Conservation (phyloP, 2,888 invertebrate genomes). For the Chrysolina haemoptera region DNA sequence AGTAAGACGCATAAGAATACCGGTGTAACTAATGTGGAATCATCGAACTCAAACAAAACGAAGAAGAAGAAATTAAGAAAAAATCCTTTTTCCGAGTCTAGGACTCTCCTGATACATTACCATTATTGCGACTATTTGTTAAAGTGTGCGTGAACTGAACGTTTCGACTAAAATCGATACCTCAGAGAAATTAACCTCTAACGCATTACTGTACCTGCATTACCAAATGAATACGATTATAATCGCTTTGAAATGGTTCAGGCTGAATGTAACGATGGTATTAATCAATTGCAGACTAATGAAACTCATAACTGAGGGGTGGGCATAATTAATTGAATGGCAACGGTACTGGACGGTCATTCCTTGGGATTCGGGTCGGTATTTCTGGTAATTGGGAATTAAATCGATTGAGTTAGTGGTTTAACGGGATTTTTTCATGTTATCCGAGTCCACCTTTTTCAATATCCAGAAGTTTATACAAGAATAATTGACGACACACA, state of each 20-base stretch:
- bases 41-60: too few relatives aligned
- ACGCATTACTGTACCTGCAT: background rate
- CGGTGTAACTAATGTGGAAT: too few relatives aligned
- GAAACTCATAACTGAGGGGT: background rate
- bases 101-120: background rate
- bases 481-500: too few relatives aligned
- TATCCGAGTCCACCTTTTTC: too few relatives aligned
- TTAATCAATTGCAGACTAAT: slow-evolving; percentile 6
- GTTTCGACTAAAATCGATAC: slow-evolving; percentile 4
- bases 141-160: background rate
- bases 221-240: slow-evolving; percentile 11
- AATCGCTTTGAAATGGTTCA: slow-evolving; percentile 2
- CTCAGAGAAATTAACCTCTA: slow-evolving; percentile 1
- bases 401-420: background rate
- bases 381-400: background rate
- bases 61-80: too few relatives aligned
- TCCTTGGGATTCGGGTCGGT: background rate
- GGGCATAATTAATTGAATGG: background rate
- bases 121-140: background rate
- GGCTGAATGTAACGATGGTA: background rate
- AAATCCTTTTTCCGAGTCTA: too few relatives aligned
- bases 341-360: background rate
- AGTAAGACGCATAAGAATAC: too few relatives aligned
- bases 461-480: too few relatives aligned
- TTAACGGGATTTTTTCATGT: too few relatives aligned